Base-by-base conservation (phyloP, 1,140 invertebrate species). In the Trypoxylus dichotomus region DNA sequence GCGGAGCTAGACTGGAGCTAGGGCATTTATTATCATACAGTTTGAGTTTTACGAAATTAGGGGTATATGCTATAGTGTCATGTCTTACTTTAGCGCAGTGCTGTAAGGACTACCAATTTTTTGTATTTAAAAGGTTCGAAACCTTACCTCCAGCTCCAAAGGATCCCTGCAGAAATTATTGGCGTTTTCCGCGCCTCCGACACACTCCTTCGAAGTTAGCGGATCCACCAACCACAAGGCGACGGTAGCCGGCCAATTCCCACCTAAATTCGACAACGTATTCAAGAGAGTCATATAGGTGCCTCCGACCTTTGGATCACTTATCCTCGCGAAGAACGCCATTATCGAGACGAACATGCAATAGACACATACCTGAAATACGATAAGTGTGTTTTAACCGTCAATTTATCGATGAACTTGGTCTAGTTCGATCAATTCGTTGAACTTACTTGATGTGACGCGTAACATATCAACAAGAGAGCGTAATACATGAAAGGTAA, bases 221-320 rank as follows among this genome's bases (percentile, higher is more conserved):
- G 92, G 88, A 88, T 99, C 97, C 7, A 99, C 96, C 72, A 97
- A 90, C 92, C 95, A 98, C 5, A 99, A 89, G 0, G 96, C 92
- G 8, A 98, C 87, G 0, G 98, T 99, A 72, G 93, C 91, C 1
- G 98, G 97, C 98, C 98, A 99, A 85, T 98, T 99, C 10, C 96
- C 96, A 29, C 98, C 98, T 32, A 99, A 89, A 90, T 99, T 99
- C 37, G 92, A 92, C 8, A 99, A 87, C 0, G 98, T 99, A 85
- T 99, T 99, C 1, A 99, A 89, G 60, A 99, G 89, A 1, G 98
- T 99, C 98, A 99, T 99, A 85, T 99, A 99, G 0, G 98, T 99
- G 25, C 98, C 98, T 21, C 98, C 98, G 7, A 99, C 96, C 1
- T 91, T 87, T 0, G 96, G 96, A 87, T 99, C 97, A 81, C 96